A percentile compares a stretch with the other conserved stretches of the same genome.
These are phyloP conservation scores for Copidosoma floridanum DNA, from an alignment of 1,140 invertebrate genomes.

Conservation along the genomic window DNA sequence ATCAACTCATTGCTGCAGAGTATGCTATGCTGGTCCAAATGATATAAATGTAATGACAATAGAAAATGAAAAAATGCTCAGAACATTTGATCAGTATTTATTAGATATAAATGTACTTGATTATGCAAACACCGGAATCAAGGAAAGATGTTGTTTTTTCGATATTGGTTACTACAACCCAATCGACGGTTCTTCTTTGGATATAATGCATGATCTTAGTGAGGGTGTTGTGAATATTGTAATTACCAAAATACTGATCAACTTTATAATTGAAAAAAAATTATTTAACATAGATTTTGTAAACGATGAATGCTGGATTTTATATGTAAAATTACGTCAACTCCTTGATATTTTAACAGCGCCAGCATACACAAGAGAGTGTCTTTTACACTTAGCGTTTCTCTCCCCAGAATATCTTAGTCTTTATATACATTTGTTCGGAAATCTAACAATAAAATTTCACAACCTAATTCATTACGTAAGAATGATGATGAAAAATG, in stretches of 20 bases:
- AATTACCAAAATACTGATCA: background rate
- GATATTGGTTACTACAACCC: conserved; percentile 12
- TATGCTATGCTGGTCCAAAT: conserved; percentile 16
- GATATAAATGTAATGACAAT: background rate
- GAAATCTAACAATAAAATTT: background rate
- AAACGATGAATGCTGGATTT: background rate
- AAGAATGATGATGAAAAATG: background rate
- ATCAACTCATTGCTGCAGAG: conserved; percentile 17
- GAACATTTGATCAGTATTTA: background rate
- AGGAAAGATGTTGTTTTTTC: conserved; percentile 7
- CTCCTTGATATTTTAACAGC: background rate
- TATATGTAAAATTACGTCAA: conserved; percentile 2
- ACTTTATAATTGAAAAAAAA: background rate
- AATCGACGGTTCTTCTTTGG: background rate
- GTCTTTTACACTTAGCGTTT: background rate
- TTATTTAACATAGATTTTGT: background rate
- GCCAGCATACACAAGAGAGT: background rate
- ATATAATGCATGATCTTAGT: conserved; percentile 16
- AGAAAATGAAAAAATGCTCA: background rate
- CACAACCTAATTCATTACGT: background rate
- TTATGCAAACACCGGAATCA: conserved; percentile 1
- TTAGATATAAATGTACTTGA: conserved; percentile 9
- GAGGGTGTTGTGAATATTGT: conserved; percentile 12
- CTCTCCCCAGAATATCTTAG: background rate
- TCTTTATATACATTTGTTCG: background rate